These are phyloP conservation scores for Micronisus gabar DNA, from an alignment of 2,113 vertebrate species.

Conservation along the genomic window DNA sequence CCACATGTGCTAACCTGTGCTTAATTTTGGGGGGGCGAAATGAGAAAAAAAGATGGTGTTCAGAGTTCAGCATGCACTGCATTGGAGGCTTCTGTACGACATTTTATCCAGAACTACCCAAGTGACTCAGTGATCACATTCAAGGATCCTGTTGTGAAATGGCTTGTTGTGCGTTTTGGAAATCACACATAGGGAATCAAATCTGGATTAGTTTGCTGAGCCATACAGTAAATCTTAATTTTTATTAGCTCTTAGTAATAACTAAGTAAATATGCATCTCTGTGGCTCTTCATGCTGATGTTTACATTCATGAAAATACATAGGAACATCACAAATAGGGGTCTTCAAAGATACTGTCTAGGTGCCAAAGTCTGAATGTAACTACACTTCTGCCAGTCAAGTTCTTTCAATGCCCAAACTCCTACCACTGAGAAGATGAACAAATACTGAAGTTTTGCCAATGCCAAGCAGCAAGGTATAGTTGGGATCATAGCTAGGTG, in stretches of 20 bases:
- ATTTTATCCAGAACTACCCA: neutral
- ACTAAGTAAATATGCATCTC: neutral
- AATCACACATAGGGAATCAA: neutral
- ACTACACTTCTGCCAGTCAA: neutral
- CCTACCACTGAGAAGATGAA: neutral
- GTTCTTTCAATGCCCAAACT: neutral
- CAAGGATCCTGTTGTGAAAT: neutral
- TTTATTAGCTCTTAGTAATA: neutral
- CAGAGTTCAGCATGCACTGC: neutral
- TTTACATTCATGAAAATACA: neutral
- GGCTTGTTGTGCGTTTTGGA: neutral
- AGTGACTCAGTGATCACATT: neutral
- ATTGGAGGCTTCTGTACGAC: neutral
- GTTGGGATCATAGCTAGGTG: neutral
- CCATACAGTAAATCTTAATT: neutral
- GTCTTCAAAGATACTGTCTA: neutral
- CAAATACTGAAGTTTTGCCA: neutral
- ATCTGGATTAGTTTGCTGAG: neutral
- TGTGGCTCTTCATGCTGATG: neutral
- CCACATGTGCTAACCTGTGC: neutral
- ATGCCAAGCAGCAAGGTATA: neutral
- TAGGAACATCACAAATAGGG: neutral
- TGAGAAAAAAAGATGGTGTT: neutral
- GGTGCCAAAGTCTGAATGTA: neutral
- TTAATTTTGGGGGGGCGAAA: neutral